Conservation (phyloP, 1,140 invertebrate genomes). For the Aphidius ervi region DNA sequence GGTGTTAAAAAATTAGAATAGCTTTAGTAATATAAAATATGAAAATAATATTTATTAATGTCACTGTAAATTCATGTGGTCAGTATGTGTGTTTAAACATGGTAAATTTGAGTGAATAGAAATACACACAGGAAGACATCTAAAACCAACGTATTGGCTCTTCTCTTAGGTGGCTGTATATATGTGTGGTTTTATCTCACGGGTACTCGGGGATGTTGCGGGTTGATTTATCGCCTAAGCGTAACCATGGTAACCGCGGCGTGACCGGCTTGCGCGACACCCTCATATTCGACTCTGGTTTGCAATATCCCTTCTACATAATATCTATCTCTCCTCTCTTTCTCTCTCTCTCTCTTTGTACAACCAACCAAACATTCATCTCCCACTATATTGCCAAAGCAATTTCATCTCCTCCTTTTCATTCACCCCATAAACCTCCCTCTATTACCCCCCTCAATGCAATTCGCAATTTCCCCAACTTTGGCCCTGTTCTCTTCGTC, state of each 20-base stretch:
- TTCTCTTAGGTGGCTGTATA: conserved; percentile 20
- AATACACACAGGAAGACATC: too few species aligned
- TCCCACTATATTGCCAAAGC: not conserved
- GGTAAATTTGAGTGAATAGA: too few species aligned
- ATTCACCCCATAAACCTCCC: conserved; percentile 8
- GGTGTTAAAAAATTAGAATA: too few species aligned
- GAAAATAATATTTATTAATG: too few species aligned
- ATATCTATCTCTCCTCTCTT: conserved; percentile 17
- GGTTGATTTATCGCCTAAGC: conserved; percentile 50
- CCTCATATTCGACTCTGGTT: conserved; percentile 46
- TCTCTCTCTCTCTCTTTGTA: conserved; percentile 25
- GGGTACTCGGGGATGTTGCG: conserved; percentile 47
- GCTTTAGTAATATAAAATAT: too few species aligned
- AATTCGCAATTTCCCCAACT: conserved; percentile 9
- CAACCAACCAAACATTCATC: not conserved
- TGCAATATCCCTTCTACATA: conserved; percentile 25
- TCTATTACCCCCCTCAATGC: conserved; percentile 18
- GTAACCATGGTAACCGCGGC: conserved; percentile 50
- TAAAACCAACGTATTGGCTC: not conserved
- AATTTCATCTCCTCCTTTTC: conserved; percentile 2
- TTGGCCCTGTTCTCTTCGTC: conserved; percentile 6
- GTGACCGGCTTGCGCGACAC: conserved; percentile 51
- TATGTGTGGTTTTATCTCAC: conserved; percentile 32
- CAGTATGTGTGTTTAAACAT: too few species aligned
- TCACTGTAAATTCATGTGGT: too few species aligned